phyloP scores from a whole-genome alignment of 2,797 vertebrate genomes.

The Sebastes umbrosus region DNA sequence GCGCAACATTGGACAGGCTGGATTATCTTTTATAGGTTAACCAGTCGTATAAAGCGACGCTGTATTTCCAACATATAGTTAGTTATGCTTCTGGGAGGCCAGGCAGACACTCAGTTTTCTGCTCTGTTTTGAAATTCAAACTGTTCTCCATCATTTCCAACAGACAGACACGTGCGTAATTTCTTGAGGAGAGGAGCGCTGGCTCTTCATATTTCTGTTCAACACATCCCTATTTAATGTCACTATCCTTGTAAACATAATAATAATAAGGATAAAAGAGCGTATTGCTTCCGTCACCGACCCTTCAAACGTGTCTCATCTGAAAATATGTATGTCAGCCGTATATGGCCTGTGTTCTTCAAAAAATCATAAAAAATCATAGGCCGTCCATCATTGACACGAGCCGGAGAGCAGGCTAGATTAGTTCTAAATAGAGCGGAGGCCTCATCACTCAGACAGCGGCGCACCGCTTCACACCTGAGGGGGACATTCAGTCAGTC shows the following conservation, averaged over 20 bases:
- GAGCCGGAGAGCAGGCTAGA: slow-evolving; percentile 16
- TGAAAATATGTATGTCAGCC: not conserved
- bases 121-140: not conserved
- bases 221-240: not conserved
- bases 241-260: slow-evolving; percentile 7
- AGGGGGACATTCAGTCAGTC: not conserved
- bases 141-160: not conserved
- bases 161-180: not conserved
- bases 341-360: not conserved
- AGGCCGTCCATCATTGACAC: slow-evolving; percentile 36
- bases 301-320: not conserved
- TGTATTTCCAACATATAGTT: not conserved
- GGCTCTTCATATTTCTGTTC: not conserved
- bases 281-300: not conserved
- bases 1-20: not conserved
- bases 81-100: not conserved
- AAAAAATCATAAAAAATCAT: slow-evolving; percentile 23
- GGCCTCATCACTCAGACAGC: slow-evolving; percentile 53
- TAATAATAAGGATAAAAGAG: not conserved
- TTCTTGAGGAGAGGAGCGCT: not conserved
- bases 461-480: not conserved
- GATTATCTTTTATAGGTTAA: not conserved
- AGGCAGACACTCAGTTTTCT: not conserved
- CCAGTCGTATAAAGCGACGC: not conserved
- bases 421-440: slow-evolving; percentile 42